Percentiles rank a stretch among this genome's conserved stretches.
phyloP scores from a whole-genome alignment of 2,888 invertebrate genomes.

The Erannis defoliaria region DNA sequence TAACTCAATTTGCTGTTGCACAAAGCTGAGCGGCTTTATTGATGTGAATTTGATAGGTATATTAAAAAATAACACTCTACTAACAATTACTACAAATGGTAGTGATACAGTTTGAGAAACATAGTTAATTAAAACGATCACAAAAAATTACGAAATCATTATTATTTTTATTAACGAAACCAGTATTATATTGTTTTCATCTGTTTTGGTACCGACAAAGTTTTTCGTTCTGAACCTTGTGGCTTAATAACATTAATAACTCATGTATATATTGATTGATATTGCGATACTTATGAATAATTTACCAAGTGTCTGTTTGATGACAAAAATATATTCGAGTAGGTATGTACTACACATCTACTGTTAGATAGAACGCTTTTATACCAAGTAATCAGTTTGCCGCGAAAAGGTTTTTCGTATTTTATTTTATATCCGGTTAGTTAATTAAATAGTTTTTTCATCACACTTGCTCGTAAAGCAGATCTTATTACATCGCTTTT shows the following conservation, averaged over 20 bases:
- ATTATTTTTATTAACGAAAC: constrained; percentile 18
- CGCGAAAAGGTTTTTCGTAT: constrained; percentile 41
- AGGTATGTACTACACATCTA: neutral
- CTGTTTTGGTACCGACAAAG: constrained; percentile 25
- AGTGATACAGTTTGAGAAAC: constrained; percentile 21
- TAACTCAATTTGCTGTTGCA: constrained; percentile 22
- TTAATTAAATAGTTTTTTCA: no score
- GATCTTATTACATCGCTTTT: no score
- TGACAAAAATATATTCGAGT: constrained; percentile 41
- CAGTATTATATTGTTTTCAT: constrained; percentile 24
- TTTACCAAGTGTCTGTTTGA: constrained; percentile 34
- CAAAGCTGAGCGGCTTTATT: constrained; percentile 17
- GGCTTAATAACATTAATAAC: constrained; percentile 55
- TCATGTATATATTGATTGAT: constrained; percentile 56
- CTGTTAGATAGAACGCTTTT: neutral
- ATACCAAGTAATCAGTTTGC: constrained; percentile 44
- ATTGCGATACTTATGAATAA: constrained; percentile 22
- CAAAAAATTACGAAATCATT: constrained; percentile 16
- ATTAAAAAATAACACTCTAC: constrained; percentile 9
- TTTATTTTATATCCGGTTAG: constrained; percentile 48
- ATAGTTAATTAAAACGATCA: constrained; percentile 20
- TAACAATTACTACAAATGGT: constrained; percentile 5
- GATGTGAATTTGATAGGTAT: constrained; percentile 2
- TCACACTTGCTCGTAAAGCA: no score
- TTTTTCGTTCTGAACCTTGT: constrained; percentile 50